These are phyloP conservation scores for Drosophila hydei DNA, from an alignment of 1,140 invertebrate species.

Conservation along the genomic window DNA sequence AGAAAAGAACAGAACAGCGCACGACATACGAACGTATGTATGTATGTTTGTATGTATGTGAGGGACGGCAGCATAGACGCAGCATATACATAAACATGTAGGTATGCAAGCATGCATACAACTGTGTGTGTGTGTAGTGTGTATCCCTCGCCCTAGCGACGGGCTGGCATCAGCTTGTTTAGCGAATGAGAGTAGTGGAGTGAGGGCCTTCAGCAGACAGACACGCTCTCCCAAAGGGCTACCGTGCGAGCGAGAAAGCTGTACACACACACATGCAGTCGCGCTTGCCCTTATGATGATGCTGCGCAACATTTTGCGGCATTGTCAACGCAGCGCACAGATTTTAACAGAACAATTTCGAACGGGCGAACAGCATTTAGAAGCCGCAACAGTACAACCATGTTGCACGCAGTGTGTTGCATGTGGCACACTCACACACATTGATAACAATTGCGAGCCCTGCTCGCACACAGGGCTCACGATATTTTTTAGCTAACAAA, in stretches of 20 bases:
- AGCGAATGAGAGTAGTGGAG: neutral
- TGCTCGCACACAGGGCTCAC: conserved; percentile 5
- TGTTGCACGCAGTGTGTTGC: conserved; percentile 60
- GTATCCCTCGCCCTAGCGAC: conserved; percentile 10
- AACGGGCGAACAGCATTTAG: conserved; percentile 56
- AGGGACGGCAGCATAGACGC: conserved; percentile 39
- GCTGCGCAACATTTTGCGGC: conserved; percentile 75
- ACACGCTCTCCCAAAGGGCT: conserved; percentile 8
- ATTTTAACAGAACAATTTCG: conserved; percentile 76
- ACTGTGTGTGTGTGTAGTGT: conserved; percentile 1
- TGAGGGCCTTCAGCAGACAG: conserved; percentile 6
- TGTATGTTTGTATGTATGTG: conserved; percentile 3
- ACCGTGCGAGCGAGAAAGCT: conserved; percentile 22
- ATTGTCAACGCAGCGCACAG: conserved; percentile 58
- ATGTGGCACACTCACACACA: conserved; percentile 18
- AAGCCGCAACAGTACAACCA: conserved; percentile 29
- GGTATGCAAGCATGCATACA: no score
- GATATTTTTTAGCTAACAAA: conserved; percentile 81
- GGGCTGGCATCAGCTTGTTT: neutral
- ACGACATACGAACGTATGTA: conserved; percentile 10
- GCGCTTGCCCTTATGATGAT: conserved; percentile 41
- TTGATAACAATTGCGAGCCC: conserved; percentile 41
- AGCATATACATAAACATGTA: conserved; percentile 5
- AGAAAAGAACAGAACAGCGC: conserved; percentile 52
- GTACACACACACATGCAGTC: conserved; percentile 1